These are phyloP conservation scores for Megalopta genalis DNA, from an alignment of 1,140 invertebrate genomes.

Conservation along the genomic window DNA sequence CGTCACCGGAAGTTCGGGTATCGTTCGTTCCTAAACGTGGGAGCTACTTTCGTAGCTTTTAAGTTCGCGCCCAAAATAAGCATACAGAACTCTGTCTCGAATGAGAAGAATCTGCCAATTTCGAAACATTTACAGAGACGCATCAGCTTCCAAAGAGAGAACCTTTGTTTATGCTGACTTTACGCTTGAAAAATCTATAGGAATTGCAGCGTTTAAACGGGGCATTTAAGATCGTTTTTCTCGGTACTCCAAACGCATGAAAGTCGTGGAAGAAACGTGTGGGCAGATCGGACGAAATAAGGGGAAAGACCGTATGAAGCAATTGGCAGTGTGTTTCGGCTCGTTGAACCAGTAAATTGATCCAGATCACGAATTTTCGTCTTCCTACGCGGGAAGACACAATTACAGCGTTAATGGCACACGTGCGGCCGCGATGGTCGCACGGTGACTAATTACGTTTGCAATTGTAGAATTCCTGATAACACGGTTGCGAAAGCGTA, in stretches of 20 bases:
- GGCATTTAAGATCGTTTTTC: not conserved
- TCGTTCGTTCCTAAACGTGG: not conserved
- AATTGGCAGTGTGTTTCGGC: slow-evolving; percentile 27
- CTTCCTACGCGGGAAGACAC: slow-evolving; percentile 27
- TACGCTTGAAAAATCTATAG: too few relatives aligned
- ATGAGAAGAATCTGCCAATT: too few relatives aligned
- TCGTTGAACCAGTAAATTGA: slow-evolving; percentile 42
- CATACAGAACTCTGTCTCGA: too few relatives aligned
- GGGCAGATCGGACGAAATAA: slow-evolving; percentile 18
- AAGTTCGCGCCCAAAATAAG: not conserved
- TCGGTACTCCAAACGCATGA: not conserved
- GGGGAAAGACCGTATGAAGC: slow-evolving; percentile 42
- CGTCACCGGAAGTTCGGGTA: not conserved
- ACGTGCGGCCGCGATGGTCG: not conserved
- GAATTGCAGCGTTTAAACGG: too few relatives aligned
- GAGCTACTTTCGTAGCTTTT: not conserved
- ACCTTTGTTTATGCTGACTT: too few relatives aligned
- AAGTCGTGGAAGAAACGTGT: not conserved
- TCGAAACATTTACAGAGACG: too few relatives aligned
- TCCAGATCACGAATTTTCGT: slow-evolving; percentile 39
- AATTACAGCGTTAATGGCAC: not conserved
- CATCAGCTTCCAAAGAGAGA: too few relatives aligned
- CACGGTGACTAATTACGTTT: slow-evolving; percentile 25
- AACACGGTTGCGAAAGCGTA: slow-evolving; percentile 6
- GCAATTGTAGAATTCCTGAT: slow-evolving; percentile 24